Evolutionary conservation across 2,797 vertebrate species (phyloP), one percentile per base, ranked within the genome.

Genomic region (Crenichthys baileyi): DNA sequence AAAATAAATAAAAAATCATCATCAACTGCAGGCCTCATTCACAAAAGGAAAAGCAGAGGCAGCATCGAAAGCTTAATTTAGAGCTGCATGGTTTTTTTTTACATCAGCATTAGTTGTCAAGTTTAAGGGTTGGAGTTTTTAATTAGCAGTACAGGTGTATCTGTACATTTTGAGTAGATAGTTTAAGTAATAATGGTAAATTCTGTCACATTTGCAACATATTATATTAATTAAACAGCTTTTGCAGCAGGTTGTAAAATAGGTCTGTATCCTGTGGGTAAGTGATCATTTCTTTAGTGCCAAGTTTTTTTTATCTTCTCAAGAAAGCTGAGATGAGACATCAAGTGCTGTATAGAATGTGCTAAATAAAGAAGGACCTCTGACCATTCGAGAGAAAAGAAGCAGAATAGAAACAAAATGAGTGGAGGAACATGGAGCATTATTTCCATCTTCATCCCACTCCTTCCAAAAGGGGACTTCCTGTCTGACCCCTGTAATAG

Each of bases 401-500:
- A 67, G 63, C 36, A 41, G 13, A 72, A 56, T 0, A 51, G 15
- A 31, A 39, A 6, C 75, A 55, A n/a, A n/a, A 48, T 22, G 29
- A 67, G 48, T 65, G 63, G 41, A 61, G 73, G 55, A 73, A 68
- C 36, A 55, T 73, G 70, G 44, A 75, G 51, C n/a, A 71, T 1
- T 5, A 78, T 79, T 29, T 76, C 61, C 44, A 29, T 82, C 82
- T 84, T 73, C 81, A 26, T 61, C 81, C 46, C 36, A 31, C 31
- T 60, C 65, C 56, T 85, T 36, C 26, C 16, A 6, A n/a, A 50
- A 61, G 20, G 68, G 18, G 20, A 81, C 80, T 51, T 44, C 29
- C 31, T 53, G 48, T 77, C 50, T 82, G 73, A 79, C 78, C 79
- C 80, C 58, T 67, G 50, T 72, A 79, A 79, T 44, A 78, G 36